phyloP scores from a whole-genome alignment of 1,140 invertebrate genomes.

The Doryteuthis pealeii region DNA sequence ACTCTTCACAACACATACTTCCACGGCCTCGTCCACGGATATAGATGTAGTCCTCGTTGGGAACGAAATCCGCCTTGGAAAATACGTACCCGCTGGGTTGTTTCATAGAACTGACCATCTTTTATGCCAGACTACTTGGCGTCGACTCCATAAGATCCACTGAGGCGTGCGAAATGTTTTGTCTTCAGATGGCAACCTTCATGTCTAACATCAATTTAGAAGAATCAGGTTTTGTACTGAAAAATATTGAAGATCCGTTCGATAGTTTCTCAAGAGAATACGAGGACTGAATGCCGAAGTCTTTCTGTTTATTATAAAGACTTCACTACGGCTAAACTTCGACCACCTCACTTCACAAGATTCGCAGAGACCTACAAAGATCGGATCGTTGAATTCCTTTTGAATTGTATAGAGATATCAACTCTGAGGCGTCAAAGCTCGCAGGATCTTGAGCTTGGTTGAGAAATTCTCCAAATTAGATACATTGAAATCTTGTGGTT shows the following conservation, averaged over 20 bases:
- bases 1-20: constrained; percentile 95
- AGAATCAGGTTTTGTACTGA: constrained; percentile 7
- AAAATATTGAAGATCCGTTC: not conserved
- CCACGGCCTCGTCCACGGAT: constrained; percentile 85
- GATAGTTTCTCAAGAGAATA: not conserved
- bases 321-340: not conserved
- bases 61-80: constrained; percentile 88
- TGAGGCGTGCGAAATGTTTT: not conserved
- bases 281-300: not conserved
- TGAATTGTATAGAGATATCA: constrained; percentile 65
- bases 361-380: constrained; percentile 54
- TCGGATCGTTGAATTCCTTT: constrained; percentile 68
- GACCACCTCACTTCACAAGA: not conserved
- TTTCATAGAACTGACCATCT: constrained; percentile 1
- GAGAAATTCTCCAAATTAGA: constrained; percentile 84
- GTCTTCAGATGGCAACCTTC: not conserved
- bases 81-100: constrained; percentile 58
- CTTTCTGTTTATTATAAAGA: not conserved
- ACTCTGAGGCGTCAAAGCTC: constrained; percentile 70
- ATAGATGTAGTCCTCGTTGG: constrained; percentile 94
- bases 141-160: not conserved
- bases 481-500: constrained; percentile 95
- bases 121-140: not conserved
- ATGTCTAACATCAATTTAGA: constrained; percentile 6
- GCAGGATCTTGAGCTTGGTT: constrained; percentile 68